phyloP scores from a whole-genome alignment of 2,797 vertebrate genomes.

The Forpus xanthops region DNA sequence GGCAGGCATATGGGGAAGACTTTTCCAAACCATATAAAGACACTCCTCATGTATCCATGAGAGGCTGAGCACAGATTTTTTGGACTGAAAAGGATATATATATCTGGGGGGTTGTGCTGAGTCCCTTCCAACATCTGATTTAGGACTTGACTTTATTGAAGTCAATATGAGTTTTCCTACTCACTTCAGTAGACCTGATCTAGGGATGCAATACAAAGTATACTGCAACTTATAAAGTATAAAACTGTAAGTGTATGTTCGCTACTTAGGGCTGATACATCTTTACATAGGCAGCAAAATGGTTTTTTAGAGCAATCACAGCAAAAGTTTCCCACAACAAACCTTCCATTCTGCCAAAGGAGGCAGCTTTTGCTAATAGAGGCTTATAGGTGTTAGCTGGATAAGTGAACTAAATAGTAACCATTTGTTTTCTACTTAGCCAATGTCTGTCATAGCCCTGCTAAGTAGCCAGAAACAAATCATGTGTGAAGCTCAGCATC shows the following conservation, averaged over 20 bases:
- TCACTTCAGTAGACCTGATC: background rate
- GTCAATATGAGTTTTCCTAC: background rate
- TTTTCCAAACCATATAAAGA: background rate
- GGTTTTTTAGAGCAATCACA: background rate
- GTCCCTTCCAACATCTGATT: background rate
- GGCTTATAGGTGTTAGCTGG: background rate
- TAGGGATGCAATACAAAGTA: background rate
- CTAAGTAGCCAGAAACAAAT: slow-evolving; percentile 66
- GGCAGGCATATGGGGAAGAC: background rate
- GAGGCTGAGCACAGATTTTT: background rate
- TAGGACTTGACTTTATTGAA: background rate
- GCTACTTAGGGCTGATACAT: background rate
- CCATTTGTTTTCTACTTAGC: slow-evolving; percentile 49
- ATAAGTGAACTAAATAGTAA: background rate
- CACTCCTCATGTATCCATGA: rapidly evolving
- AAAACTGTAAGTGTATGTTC: background rate
- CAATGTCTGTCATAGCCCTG: slow-evolving; percentile 38
- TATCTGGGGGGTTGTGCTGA: background rate
- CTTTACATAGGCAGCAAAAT: background rate
- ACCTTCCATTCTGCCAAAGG: background rate
- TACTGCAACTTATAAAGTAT: background rate
- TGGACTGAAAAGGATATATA: background rate
- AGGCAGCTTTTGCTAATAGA: slow-evolving; percentile 24
- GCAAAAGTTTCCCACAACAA: background rate
- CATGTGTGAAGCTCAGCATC: slow-evolving; percentile 67